phyloP scores from a whole-genome alignment of 2,113 vertebrate genomes.

The Motacilla alba region DNA sequence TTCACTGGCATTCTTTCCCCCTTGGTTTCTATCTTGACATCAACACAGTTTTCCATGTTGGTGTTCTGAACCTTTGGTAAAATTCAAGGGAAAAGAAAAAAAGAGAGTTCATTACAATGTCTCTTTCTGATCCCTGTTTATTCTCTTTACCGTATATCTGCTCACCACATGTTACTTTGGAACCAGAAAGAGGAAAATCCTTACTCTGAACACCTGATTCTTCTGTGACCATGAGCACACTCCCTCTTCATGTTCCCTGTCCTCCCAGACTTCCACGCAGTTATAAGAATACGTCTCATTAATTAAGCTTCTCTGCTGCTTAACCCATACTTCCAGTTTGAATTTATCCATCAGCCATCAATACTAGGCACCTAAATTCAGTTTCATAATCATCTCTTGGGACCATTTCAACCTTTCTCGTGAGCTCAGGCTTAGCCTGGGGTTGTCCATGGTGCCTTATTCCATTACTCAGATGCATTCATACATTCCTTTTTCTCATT shows the following conservation, averaged over 20 bases:
- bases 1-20: conserved; percentile 4
- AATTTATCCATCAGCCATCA: background rate
- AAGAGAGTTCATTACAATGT: background rate
- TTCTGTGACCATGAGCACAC: background rate
- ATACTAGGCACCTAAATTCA: background rate
- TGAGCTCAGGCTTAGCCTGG: background rate
- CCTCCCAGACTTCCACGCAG: background rate
- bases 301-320: background rate
- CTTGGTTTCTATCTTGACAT: conserved; percentile 40
- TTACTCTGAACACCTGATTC: background rate
- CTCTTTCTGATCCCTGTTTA: background rate
- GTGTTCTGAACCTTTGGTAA: background rate
- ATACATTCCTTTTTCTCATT: background rate
- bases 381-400: background rate
- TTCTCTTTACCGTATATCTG: background rate
- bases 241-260: background rate
- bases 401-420: background rate
- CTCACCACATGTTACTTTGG: background rate
- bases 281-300: background rate
- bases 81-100: background rate
- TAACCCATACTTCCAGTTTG: background rate
- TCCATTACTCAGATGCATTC: background rate
- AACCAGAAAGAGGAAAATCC: background rate
- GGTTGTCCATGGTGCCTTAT: background rate
- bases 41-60: conserved; percentile 62